Conservation (phyloP, 2,888 invertebrate genomes). For the Pammene aurita region DNA sequence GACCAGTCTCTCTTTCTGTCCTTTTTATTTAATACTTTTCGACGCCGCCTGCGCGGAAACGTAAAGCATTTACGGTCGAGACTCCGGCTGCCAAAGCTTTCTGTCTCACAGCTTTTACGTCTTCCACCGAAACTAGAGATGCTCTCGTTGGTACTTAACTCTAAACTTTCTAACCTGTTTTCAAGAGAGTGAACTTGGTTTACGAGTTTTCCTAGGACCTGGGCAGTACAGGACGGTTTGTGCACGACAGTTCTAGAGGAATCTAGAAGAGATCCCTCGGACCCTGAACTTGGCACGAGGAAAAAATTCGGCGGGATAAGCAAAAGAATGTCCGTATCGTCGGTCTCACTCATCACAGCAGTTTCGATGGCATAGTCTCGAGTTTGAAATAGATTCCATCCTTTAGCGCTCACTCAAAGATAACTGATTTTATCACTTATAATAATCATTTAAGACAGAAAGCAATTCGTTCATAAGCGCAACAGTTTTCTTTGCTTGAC, state of each 20-base stretch:
- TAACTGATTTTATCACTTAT: background rate
- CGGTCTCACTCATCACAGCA: conserved; percentile 83
- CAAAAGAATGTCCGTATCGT: conserved; percentile 92
- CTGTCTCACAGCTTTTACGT: conserved; percentile 61
- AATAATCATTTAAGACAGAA: background rate
- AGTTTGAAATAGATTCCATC: conserved; percentile 60
- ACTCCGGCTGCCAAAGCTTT: conserved; percentile 65
- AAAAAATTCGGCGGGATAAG: conserved; percentile 91
- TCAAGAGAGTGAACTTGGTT: conserved; percentile 85
- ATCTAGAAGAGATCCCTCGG: conserved; percentile 76
- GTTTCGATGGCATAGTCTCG: conserved; percentile 43
- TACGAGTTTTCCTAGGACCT: conserved; percentile 81
- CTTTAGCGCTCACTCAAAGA: conserved; percentile 47
- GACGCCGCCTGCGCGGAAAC: conserved; percentile 71
- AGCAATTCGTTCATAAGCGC: background rate
- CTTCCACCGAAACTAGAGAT: conserved; percentile 56
- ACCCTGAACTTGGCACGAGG: conserved; percentile 83
- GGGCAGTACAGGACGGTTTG: conserved; percentile 78
- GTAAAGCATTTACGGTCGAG: conserved; percentile 70
- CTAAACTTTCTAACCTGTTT: conserved; percentile 76
- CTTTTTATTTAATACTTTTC: conserved; percentile 57
- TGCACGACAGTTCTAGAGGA: conserved; percentile 77
- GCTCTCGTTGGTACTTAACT: conserved; percentile 62
- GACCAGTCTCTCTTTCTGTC: conserved; percentile 58
- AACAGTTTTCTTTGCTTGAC: conserved; percentile 19